Conservation (phyloP, 53 echinoderm and acorn worm species). For the Arbacia lixula region DNA sequence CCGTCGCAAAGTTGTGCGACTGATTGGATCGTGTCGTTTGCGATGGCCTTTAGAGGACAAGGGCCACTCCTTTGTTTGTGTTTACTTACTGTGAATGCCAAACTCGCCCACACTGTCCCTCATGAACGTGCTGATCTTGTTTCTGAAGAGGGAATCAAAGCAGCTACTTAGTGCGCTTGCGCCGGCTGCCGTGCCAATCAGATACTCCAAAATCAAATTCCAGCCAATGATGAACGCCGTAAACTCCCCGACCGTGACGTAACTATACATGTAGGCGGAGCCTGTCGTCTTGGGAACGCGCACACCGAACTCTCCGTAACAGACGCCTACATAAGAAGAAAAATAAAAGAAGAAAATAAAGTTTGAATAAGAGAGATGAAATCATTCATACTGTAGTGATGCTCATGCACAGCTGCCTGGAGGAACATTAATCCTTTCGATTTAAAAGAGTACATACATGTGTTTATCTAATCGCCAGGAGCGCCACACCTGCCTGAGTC, state of each 20-base stretch:
- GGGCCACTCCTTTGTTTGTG: too few relatives aligned
- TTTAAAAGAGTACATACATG: too few relatives aligned
- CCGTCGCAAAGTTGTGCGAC: too few relatives aligned
- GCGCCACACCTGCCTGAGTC: too few relatives aligned
- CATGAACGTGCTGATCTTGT: constrained; percentile 91
- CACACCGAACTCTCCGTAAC: constrained; percentile 97
- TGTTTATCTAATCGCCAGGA: too few relatives aligned
- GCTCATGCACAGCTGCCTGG: too few relatives aligned
- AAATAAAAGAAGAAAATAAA: too few relatives aligned
- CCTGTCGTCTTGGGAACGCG: constrained; percentile 97
- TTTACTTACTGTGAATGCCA: constrained; percentile 90
- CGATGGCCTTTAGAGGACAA: too few relatives aligned
- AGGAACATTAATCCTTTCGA: too few relatives aligned
- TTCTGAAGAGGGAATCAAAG: constrained; percentile 84
- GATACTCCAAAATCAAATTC: constrained; percentile 95
- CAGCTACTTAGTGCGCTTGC: constrained; percentile 99
- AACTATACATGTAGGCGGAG: constrained; percentile 99
- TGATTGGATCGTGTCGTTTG: too few relatives aligned
- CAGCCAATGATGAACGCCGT: constrained; percentile 95
- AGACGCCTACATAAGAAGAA: constrained; percentile 96
- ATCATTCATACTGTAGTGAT: too few relatives aligned
- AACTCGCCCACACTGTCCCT: constrained; percentile 89
- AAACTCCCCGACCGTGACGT: constrained; percentile 99
- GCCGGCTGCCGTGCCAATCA: constrained; percentile 98
- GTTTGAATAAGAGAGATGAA: too few relatives aligned